Percentiles rank a stretch among this genome's conserved stretches.
These are phyloP conservation scores for Eubasilissa regina DNA, from an alignment of 1,140 invertebrate genomes.

Conservation along the genomic window DNA sequence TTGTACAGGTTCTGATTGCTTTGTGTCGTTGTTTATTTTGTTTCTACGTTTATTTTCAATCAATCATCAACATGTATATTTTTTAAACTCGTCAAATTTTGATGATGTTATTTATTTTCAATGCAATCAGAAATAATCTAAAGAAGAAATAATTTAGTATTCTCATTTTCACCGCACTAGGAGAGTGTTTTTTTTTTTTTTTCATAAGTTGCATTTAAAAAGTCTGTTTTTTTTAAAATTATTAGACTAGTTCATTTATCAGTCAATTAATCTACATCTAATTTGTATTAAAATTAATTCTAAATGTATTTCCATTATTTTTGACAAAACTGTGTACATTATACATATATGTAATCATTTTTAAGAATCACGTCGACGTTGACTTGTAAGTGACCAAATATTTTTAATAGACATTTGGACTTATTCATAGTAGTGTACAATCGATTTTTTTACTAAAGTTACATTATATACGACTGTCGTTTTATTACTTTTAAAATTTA, in stretches of 20 bases:
- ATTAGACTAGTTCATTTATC: not conserved
- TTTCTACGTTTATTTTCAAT: conserved; percentile 15
- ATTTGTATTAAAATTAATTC: too few species aligned
- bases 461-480: too few species aligned
- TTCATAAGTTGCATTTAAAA: conserved; percentile 19
- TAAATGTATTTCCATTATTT: too few species aligned
- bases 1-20: conserved; percentile 73
- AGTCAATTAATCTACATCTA: not conserved
- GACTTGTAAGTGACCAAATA: too few species aligned
- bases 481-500: too few species aligned
- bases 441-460: too few species aligned
- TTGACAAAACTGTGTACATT: too few species aligned
- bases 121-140: conserved; percentile 16
- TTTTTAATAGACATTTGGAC: too few species aligned
- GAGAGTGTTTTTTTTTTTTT: conserved; percentile 33
- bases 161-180: not conserved
- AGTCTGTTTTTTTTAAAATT: not conserved
- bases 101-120: not conserved
- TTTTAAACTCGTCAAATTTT: not conserved
- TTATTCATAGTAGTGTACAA: too few species aligned
- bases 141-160: not conserved
- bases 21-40: conserved; percentile 21
- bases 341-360: too few species aligned
- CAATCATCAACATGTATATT: conserved; percentile 12
- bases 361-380: too few species aligned